These are phyloP conservation scores for Sipha flava DNA, from an alignment of 1,140 invertebrate species.

Conservation along the genomic window DNA sequence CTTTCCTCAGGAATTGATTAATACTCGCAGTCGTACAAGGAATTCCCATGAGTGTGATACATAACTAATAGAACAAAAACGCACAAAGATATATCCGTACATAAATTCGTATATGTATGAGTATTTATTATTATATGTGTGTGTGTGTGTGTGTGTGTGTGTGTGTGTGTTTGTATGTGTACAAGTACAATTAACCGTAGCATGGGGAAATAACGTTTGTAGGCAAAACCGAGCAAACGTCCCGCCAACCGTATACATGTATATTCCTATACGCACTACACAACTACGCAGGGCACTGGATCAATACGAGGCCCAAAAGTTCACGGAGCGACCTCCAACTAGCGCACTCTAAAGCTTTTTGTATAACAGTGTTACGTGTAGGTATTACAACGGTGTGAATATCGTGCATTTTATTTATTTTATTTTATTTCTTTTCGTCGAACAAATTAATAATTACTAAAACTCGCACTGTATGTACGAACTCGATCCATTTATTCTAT, in stretches of 20 bases:
- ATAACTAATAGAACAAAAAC: not conserved
- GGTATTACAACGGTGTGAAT: not conserved
- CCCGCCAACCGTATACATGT: not conserved
- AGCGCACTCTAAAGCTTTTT: constrained; percentile 21
- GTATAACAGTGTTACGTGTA: not conserved
- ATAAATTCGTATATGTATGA: no score
- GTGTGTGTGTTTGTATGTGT: no score
- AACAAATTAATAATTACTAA: no score
- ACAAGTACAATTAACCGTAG: not conserved
- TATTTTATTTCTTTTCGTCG: not conserved
- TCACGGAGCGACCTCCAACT: constrained; percentile 24
- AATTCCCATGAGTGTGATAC: not conserved
- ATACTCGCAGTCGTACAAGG: not conserved
- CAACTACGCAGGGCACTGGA: constrained; percentile 4
- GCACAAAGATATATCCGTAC: not conserved
- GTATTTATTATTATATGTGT: no score
- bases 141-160: not conserved
- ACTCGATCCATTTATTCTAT: no score
- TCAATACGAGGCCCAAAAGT: constrained; percentile 33
- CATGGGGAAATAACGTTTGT: constrained; percentile 17
- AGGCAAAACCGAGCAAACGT: constrained; percentile 21
- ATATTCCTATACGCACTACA: not conserved
- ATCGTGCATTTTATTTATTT: not conserved
- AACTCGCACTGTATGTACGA: no score
- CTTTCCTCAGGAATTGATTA: not conserved